Evolutionary conservation across 2,888 invertebrate species (phyloP), one percentile per base, ranked within the genome.

Genomic region (Synanthedon andrenaeformis): DNA sequence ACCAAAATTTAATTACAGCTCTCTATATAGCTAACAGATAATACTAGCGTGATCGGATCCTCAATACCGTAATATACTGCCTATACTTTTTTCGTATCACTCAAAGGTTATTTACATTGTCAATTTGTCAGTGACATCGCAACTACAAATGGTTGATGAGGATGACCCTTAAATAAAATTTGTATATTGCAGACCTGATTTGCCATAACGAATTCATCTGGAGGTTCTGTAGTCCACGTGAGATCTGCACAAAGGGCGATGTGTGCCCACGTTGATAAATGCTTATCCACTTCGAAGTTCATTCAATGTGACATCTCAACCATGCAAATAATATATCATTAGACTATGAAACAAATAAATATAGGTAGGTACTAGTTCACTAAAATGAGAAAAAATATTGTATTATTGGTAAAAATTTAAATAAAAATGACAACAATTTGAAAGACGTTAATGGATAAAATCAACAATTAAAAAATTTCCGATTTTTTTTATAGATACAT

Each of bases 231-330:
- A 63, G 82, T 76, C 87, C 87, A 87, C 69, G 87, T 87, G 73
- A 82, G 78, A 78, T 87, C 85, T 71, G 87, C 86, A 81, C 85
- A 85, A 58, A 85, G 85, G 85, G 85, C 87, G 69, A 86, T 78
- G 66, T 84, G 85, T 73, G 83, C 87, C 87, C 86, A 87, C 71
- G 84, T 77, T 74, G 84, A 80, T 70, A 79, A 76, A 64, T 77
- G 74, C 62, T 81, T 81, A 79, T 85, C 86, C 82, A 81, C 83
- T 67, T 84, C 84, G 85, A 83, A 83, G 85, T 71, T 87, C 86
- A 87, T 87, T 87, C 87, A 87, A 87, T 84, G 86, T 79, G 79
- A 77, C 86, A 86, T 84, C 69, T 74, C 80, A 78, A 72, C 64
- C 80, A 76, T 75, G 79, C 70, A 79, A 79, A 74, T 79, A 84